phyloP scores from a whole-genome alignment of 2,113 vertebrate species.

The Cyprinodon brontotheroides region DNA sequence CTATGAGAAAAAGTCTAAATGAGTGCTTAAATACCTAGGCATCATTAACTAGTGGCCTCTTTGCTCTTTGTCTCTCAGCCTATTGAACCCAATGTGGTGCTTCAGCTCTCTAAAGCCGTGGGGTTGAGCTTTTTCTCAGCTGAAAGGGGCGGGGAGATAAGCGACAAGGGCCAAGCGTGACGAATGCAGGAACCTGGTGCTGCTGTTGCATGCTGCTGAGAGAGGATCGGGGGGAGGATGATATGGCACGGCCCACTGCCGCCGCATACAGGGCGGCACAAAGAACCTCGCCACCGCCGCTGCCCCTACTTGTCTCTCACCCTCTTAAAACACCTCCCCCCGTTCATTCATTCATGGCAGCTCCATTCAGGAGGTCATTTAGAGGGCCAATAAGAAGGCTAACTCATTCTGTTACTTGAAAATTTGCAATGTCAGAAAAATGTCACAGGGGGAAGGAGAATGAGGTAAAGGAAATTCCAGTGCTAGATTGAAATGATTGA shows the following conservation, averaged over 20 bases:
- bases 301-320: constrained; percentile 27
- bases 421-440: constrained; percentile 71
- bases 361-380: constrained; percentile 75
- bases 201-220: constrained; percentile 54
- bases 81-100: constrained; percentile 57
- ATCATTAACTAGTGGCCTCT: constrained; percentile 75
- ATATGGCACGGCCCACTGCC: constrained; percentile 37
- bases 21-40: constrained; percentile 66
- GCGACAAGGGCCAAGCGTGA: constrained; percentile 56
- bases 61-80: constrained; percentile 71
- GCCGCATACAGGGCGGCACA: constrained; percentile 45
- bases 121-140: constrained; percentile 45
- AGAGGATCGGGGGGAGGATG: constrained; percentile 15
- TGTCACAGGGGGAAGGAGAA: constrained; percentile 21
- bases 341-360: constrained; percentile 69
- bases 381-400: constrained; percentile 72
- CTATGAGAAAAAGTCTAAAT: constrained; percentile 60
- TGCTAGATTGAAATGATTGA: neutral
- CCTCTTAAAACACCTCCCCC: constrained; percentile 49
- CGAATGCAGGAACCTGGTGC: constrained; percentile 69
- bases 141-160: constrained; percentile 29
- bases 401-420: constrained; percentile 60
- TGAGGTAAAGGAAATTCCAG: constrained; percentile 44
- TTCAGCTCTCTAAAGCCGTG: constrained; percentile 36
- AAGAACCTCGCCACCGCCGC: constrained; percentile 24